Conservation (phyloP, 2,888 invertebrate species). For the Lasioglossum calceatum region DNA sequence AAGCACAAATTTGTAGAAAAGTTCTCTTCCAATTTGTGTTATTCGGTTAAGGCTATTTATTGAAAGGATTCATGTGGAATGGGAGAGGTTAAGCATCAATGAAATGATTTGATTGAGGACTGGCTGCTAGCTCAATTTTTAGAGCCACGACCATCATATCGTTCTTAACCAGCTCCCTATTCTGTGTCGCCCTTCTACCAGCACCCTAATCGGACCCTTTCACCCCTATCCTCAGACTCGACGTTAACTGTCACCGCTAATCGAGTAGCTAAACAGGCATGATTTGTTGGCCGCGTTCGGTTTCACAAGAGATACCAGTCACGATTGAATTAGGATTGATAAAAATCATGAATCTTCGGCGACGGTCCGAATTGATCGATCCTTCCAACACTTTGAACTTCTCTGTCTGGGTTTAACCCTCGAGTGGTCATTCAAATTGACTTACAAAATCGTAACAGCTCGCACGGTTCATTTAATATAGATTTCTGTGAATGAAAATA, state of each 20-base stretch:
- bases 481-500: not conserved
- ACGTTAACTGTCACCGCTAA: constrained; percentile 26
- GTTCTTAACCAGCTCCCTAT: constrained; percentile 1
- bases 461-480: not conserved
- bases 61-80: not conserved
- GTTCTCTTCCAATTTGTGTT: not conserved
- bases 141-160: constrained; percentile 8
- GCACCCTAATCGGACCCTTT: constrained; percentile 1
- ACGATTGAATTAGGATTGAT: constrained; percentile 5
- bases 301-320: not conserved
- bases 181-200: not conserved
- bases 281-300: constrained; percentile 2
- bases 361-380: not conserved
- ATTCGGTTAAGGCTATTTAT: not conserved
- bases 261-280: constrained; percentile 40
- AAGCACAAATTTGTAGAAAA: not conserved
- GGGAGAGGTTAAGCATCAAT: not conserved
- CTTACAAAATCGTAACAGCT: not conserved
- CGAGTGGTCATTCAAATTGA: not conserved
- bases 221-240: constrained; percentile 12
- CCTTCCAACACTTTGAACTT: not conserved
- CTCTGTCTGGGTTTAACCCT: not conserved
- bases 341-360: not conserved
- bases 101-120: not conserved
- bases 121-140: not conserved